phyloP scores from a whole-genome alignment of 2,888 invertebrate species.

The Metopia argyrocephala region DNA sequence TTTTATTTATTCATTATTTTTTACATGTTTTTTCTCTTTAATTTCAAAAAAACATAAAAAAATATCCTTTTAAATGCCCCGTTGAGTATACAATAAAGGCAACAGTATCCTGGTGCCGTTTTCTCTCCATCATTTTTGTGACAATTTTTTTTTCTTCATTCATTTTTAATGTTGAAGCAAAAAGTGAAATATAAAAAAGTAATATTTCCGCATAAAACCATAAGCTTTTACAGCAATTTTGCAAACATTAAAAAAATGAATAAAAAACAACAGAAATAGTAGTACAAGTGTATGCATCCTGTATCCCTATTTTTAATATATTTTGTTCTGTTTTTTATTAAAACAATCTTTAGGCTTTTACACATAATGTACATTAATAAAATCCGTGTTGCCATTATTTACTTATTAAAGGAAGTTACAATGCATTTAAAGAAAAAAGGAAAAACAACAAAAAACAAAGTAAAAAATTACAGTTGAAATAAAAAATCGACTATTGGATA shows the following conservation, averaged over 20 bases:
- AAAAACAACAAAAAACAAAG: no score
- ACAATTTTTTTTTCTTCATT: no score
- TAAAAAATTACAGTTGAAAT: no score
- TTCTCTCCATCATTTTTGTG: no score
- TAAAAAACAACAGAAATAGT: no score
- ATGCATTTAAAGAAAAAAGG: no score
- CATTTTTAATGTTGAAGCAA: not conserved
- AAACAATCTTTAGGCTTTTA: slow-evolving; percentile 38
- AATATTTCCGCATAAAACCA: slow-evolving; percentile 38
- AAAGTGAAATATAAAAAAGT: not conserved
- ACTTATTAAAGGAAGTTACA: slow-evolving; percentile 45
- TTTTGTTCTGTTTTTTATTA: slow-evolving; percentile 14
- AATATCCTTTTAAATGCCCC: slow-evolving; percentile 62
- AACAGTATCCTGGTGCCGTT: slow-evolving; percentile 45
- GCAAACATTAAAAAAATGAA: slow-evolving; percentile 15
- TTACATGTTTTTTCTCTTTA: no score
- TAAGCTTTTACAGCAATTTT: slow-evolving; percentile 35
- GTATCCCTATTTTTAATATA: no score
- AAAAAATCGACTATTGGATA: no score
- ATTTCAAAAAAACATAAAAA: no score
- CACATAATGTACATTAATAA: slow-evolving; percentile 47
- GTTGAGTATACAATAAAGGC: slow-evolving; percentile 56
- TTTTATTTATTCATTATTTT: no score
- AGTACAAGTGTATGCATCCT: no score
- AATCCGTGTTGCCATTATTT: slow-evolving; percentile 44